These are phyloP conservation scores for Falco cherrug DNA, from an alignment of 2,797 vertebrate species.

Conservation along the genomic window DNA sequence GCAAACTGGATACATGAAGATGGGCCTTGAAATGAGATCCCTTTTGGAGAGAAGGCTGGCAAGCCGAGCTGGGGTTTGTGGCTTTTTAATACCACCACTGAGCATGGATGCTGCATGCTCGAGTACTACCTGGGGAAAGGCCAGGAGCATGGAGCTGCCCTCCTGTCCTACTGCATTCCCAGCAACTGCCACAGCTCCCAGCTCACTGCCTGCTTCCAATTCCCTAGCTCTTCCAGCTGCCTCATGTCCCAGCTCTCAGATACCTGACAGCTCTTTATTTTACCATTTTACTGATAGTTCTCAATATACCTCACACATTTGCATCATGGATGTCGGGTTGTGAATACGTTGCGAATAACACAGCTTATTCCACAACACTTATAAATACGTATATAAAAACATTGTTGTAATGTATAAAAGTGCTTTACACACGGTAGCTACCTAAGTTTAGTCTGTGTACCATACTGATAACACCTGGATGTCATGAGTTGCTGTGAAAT, in stretches of 20 bases:
- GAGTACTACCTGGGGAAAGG: not conserved
- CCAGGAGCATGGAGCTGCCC: not conserved
- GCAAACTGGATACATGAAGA: rapidly evolving
- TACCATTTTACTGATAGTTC: not conserved
- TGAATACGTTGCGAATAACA: rapidly evolving
- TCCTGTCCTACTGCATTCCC: not conserved
- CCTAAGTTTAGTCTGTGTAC: not conserved
- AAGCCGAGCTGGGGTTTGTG: not conserved
- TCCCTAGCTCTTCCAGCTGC: not conserved
- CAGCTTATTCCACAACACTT: not conserved
- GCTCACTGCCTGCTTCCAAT: not conserved
- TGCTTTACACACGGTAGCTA: not conserved
- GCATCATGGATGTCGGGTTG: rapidly evolving
- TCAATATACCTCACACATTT: not conserved
- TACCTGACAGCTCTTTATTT: not conserved
- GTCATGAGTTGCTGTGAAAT: not conserved
- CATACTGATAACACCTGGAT: rapidly evolving
- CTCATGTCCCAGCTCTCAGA: not conserved
- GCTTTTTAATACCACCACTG: not conserved
- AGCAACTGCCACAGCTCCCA: not conserved
- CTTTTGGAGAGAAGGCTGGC: not conserved
- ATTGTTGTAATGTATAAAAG: rapidly evolving
- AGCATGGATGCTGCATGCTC: rapidly evolving
- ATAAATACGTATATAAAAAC: rapidly evolving
- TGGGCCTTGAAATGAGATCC: not conserved